Base-by-base conservation (phyloP, 2,113 vertebrate species). In the Sarotherodon lohbergeri region DNA sequence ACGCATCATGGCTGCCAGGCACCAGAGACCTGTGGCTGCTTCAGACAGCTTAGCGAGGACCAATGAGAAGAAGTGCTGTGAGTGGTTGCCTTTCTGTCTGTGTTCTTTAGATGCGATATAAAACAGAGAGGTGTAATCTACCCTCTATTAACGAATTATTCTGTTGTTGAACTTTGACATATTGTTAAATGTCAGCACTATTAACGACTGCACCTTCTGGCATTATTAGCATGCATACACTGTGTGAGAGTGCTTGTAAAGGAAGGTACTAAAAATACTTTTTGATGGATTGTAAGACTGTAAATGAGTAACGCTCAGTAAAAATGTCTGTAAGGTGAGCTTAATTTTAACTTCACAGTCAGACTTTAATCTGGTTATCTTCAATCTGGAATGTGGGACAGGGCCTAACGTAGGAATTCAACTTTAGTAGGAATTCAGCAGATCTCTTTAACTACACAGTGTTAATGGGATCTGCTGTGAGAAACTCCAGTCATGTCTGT, bases 21-120 rank as follows among this genome's bases (percentile, higher is more conserved):
- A 83, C 61, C 92, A 86, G 27, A 93, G 34, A 93, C 66, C 86
- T 34, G 61, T 59, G 3, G 71, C 82, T n/a, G 61, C 81, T 13
- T 36, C 89, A 63, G 90, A 92, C 5, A 54, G 63, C 85, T 57
- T 82, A 2, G 57, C 83, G 32, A 93, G 95, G 90, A 56, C 78
- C 83, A 96, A 63, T 6, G 95, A 95, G 89, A 97, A 96, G 90
- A 96, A 96, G 81, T 96, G 96, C 94, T 97, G 96, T 97, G 88
- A 97, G 96, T 96, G 78, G 0, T 66, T 85, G 83, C 32, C 48
- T 27, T 19, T 29, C 22, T 81, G 5, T 85, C 43, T 82, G 19
- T 63, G 10, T 9, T 16, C 7, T 56, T 36, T 83, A 39, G 52
- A n/a, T 78, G 13, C 82, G 1, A 55, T 41, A 36, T 50, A 0